Evolutionary conservation across 2,888 invertebrate genomes (phyloP), one percentile per base, ranked within the genome.

Genomic region (Lochmaea crataegi): DNA sequence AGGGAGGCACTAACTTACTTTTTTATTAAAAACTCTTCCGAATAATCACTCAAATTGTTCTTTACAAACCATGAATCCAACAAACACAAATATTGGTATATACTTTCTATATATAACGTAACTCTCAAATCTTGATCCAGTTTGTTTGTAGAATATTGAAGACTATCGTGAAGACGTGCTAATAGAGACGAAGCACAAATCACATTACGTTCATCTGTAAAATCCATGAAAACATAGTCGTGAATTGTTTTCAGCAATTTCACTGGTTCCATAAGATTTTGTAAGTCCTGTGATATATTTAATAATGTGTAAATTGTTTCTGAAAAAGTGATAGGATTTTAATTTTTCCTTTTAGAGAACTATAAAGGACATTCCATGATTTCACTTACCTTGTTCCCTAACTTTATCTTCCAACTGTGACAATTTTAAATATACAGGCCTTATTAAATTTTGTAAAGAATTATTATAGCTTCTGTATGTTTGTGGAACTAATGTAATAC

Each of bases 41-140:
- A 79, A 71, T 78, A 76, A 80, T 86, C 85, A 7, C 75, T 76
- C 2, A 86, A 77, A 77, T 86, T 85, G 69, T 84, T 83, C 57
- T 83, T 83, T 38, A 81, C 81, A 69, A 87, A 78, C 87, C 86
- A 87, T 3, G 78, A 79, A 71, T 86, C 82, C 32, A 86, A 81
- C 2, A 85, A 71, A 2, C 78, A 78, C 4, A 86, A 80, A 80
- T 86, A 87, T 74, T 84, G 82, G 74, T 81, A 83, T 14, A 85
- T 76, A 76, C 82, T 83, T 63, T 85, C 84, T 38, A 87, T 71
- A 76, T 86, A 86, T 42, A 87, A 67, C 0, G 84, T 80, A 45
- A 86, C 69, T 72, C 82, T 83, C 42, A 87, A 77, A 77, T 87
- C 85, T 73, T 85, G 85, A 68, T 84, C 85, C 70, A 81, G 66